A percentile compares a stretch with the other conserved stretches of the same genome.
Evolutionary conservation across 2,797 vertebrate species (phyloP).

Genomic region (Erithacus rubecula): DNA sequence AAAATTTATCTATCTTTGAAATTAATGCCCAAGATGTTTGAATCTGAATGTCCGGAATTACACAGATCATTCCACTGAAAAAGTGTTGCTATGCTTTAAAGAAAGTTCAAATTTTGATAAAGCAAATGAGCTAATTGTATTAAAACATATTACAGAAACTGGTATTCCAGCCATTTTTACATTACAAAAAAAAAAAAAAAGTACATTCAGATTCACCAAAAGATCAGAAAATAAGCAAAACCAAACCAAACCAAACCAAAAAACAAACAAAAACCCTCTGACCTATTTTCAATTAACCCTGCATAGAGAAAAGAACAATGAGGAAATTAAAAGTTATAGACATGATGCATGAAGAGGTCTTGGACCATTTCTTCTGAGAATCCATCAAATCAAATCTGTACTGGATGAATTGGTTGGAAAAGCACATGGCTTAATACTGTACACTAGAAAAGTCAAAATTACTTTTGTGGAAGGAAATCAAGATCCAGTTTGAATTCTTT

Average conservation of each 20-base stretch:
- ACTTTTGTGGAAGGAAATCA: not conserved
- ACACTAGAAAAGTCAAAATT: not conserved
- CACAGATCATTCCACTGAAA: not conserved
- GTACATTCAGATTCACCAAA: not conserved
- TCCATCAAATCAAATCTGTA: not conserved
- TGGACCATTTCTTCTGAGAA: not conserved
- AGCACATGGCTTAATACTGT: not conserved
- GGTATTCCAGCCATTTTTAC: not conserved
- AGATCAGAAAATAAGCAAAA: not conserved
- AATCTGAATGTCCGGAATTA: not conserved
- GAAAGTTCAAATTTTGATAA: not conserved
- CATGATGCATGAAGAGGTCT: not conserved
- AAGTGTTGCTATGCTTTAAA: not conserved
- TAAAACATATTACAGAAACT: not conserved
- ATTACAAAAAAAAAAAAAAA: no score
- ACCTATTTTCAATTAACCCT: not conserved
- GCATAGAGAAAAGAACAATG: not conserved
- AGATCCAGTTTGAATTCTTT: not conserved
- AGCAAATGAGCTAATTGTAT: not conserved
- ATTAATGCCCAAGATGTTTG: not conserved
- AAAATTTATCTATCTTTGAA: not conserved
- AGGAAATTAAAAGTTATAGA: not conserved
- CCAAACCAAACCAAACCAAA: not conserved
- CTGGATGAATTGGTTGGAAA: not conserved
- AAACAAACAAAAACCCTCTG: not conserved